Conservation (phyloP, 1,140 invertebrate species). For the Steinernema khuongi region DNA sequence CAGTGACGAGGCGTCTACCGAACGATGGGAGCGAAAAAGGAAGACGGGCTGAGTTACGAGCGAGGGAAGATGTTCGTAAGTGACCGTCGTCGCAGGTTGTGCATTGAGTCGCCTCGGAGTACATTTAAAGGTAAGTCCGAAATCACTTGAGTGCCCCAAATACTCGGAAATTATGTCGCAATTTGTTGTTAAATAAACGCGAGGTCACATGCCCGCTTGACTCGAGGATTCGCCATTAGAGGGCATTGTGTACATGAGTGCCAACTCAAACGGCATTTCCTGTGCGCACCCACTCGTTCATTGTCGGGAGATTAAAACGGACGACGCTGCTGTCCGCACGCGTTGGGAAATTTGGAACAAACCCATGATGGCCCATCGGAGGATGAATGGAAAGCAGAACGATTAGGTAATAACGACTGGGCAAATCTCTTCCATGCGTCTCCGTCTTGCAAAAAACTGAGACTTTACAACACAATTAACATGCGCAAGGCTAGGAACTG, state of each 20-base stretch:
- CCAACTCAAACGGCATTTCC: not conserved
- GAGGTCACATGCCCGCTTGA: not conserved
- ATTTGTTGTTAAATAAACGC: conserved; percentile 13
- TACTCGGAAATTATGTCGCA: conserved; percentile 10
- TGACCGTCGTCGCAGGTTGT: not conserved
- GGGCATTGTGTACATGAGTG: not conserved
- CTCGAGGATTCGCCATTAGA: not conserved
- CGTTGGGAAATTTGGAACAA: no score
- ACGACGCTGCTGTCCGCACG: no score
- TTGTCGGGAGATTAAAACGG: no score
- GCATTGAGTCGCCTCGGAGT: not conserved
- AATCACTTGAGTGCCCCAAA: conserved; percentile 10
- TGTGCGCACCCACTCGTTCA: not conserved
- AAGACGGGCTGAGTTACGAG: not conserved
- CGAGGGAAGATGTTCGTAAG: not conserved
- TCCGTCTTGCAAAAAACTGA: no score
- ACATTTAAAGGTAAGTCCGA: conserved; percentile 13
- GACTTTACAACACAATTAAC: no score
- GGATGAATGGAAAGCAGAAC: no score
- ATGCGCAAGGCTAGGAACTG: no score
- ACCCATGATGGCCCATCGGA: no score
- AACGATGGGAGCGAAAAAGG: not conserved
- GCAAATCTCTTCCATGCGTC: no score
- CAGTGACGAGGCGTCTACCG: not conserved
- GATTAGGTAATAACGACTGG: no score